Percentiles rank a stretch among this genome's conserved stretches.
phyloP scores from a whole-genome alignment of 2,113 vertebrate genomes.

The Rhabdornis inornatus region DNA sequence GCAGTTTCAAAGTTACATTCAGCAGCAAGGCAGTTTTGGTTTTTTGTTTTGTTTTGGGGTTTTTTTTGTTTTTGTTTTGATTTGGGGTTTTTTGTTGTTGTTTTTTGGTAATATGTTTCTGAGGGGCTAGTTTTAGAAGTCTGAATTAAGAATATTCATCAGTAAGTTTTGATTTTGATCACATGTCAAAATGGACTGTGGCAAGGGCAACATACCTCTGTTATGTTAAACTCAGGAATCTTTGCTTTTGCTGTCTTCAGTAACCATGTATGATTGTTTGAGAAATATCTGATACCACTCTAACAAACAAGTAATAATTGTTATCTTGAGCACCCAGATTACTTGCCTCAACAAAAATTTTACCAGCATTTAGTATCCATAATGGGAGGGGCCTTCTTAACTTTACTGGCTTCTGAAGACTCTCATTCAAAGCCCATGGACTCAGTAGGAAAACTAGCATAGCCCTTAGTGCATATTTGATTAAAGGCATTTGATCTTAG shows the following conservation, averaged over 20 bases:
- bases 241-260: background rate
- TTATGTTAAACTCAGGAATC: background rate
- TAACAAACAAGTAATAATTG: background rate
- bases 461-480: background rate
- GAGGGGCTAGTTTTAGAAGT: slow-evolving; percentile 10
- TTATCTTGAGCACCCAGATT: background rate
- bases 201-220: background rate
- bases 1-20: slow-evolving; percentile 37
- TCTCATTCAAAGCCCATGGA: background rate
- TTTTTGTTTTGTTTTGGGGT: background rate
- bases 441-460: background rate
- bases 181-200: background rate
- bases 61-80: background rate
- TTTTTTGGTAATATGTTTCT: slow-evolving; percentile 14
- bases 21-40: background rate
- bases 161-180: background rate
- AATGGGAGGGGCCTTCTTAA: background rate
- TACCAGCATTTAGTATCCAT: background rate
- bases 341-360: background rate
- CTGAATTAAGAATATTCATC: slow-evolving; percentile 9
- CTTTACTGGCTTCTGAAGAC: background rate
- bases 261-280: background rate
- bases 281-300: background rate
- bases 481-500: background rate
- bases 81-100: too few relatives aligned